Conservation (phyloP, 1,140 invertebrate species). For the Drusus annulatus region DNA sequence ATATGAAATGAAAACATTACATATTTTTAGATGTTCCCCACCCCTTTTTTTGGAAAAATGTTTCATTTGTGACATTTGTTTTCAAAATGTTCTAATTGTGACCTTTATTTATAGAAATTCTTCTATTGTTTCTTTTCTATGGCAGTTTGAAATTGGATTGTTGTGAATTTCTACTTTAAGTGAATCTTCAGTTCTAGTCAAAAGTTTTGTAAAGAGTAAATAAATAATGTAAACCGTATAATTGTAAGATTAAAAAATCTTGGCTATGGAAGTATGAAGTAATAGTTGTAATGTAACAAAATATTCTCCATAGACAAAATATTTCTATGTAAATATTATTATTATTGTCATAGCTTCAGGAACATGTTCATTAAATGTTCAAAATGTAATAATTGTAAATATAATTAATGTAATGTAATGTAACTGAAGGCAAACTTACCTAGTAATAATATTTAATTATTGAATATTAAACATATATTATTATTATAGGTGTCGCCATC, state of each 20-base stretch:
- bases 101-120: too few relatives aligned
- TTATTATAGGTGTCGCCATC: slow-evolving; percentile 3
- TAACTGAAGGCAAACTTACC: background rate
- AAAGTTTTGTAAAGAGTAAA: slow-evolving; percentile 24
- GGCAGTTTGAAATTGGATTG: background rate
- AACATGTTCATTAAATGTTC: background rate
- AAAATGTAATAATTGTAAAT: background rate
- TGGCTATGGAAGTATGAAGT: background rate
- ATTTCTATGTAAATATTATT: background rate
- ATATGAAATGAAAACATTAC: too few relatives aligned
- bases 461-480: slow-evolving; percentile 1
- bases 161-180: background rate
- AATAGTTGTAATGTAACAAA: background rate
- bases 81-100: too few relatives aligned
- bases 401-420: background rate
- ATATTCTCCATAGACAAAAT: background rate
- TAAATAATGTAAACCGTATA: background rate
- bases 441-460: slow-evolving; percentile 8
- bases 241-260: background rate
- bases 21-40: too few relatives aligned
- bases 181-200: slow-evolving; percentile 25
- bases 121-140: too few relatives aligned
- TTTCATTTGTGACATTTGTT: too few relatives aligned
- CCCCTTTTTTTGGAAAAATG: too few relatives aligned
- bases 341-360: slow-evolving; percentile 3